These are phyloP conservation scores for Caenorhabditis becei DNA, from an alignment of 2,888 invertebrate genomes.

Conservation along the genomic window DNA sequence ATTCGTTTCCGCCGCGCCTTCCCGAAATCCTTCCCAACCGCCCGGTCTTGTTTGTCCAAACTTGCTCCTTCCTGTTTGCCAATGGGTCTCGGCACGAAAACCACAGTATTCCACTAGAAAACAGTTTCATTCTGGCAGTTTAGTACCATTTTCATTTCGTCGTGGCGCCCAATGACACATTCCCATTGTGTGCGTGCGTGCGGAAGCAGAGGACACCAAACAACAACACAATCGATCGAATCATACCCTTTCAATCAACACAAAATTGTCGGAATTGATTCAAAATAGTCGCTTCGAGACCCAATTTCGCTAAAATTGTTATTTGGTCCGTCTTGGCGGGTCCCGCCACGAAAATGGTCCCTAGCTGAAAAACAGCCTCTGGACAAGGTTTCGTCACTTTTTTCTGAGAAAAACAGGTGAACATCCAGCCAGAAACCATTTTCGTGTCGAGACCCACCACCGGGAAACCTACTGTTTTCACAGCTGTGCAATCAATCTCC, in stretches of 20 bases:
- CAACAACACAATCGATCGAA: constrained; percentile 4
- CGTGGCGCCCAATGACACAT: neutral
- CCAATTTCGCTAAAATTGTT: no score
- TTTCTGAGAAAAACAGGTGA: no score
- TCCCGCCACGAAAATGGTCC: no score
- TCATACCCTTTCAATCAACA: no score
- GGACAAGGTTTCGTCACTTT: no score
- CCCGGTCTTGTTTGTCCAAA: neutral
- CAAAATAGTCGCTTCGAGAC: no score
- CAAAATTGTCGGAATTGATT: no score
- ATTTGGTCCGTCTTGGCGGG: no score
- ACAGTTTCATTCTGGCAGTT: neutral
- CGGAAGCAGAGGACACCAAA: constrained; percentile 1
- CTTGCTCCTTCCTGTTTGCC: constrained; percentile 1
- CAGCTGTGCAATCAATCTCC: constrained; percentile 1
- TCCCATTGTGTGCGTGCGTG: constrained; percentile 4
- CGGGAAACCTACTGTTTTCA: neutral
- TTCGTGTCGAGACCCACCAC: neutral
- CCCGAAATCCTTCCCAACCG: neutral
- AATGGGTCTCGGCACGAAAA: constrained; percentile 11
- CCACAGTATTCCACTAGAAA: neutral
- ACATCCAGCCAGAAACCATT: no score
- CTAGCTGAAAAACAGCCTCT: no score
- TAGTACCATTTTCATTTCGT: neutral
- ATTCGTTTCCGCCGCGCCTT: neutral